Evolutionary conservation across 2,888 invertebrate species (phyloP), one percentile per base, ranked within the genome.

Genomic region (Idaea dimidiata): DNA sequence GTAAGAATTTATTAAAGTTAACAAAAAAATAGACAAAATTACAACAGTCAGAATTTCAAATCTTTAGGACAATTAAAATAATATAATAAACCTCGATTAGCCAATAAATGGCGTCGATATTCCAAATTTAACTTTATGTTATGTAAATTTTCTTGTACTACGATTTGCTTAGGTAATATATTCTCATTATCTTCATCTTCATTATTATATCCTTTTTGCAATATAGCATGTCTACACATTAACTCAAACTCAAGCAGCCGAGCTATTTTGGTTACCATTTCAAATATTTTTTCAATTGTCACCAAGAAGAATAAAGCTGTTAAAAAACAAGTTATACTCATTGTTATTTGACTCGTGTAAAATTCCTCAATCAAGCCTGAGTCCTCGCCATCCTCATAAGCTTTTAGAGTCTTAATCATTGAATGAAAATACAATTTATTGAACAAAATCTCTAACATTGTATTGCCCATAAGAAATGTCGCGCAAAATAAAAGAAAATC

Each of bases 151-250:
- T 58, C 6, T 60, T 56, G 16, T 56, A 17, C 31, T 63, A 58
- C 4, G n/a, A 33, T 57, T 10, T 0, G 17, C 16, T 24, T 59
- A 24, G 24, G 24, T 24, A 24, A 3, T 3, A 1, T 24, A 24
- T 5, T 24, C 24, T 5, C 10, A 43, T 43, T 43, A 14, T 14
- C 43, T 8, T 14, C 43, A 55, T 55, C 65, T 59, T 75, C 67
- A 3, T 71, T 70, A 0, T 54, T 60, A 56, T 72, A 71, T 6
- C 83, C 82, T 71, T 64, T 79, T 0, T 72, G 75, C 56, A 89
- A 67, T 66, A 89, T 80, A 0, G 88, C 80, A 70, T 87, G 74
- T 65, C 88, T 72, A 63, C 88, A 89, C 89, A 87, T 88, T 0
- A 87, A 57, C 66, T 90, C 89, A 67, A 84, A 89, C 62, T 90